These are phyloP conservation scores for Zaprionus taronus DNA, from an alignment of 1,140 invertebrate genomes.

Conservation along the genomic window DNA sequence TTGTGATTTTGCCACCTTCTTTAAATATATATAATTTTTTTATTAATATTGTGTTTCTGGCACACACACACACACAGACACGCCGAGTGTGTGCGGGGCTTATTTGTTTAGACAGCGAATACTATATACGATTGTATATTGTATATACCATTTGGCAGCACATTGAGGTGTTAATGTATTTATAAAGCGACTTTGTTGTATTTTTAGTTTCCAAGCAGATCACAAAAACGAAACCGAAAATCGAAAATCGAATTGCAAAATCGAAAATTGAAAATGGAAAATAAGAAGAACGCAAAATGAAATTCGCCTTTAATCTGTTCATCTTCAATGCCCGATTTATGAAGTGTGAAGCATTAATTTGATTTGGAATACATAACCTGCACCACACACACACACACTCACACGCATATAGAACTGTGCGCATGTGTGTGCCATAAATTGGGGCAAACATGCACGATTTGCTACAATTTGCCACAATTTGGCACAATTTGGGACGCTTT, in stretches of 20 bases:
- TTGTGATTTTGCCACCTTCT: slow-evolving; percentile 28
- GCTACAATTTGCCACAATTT: slow-evolving; percentile 57
- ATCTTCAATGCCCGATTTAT: slow-evolving; percentile 78
- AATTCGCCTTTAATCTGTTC: slow-evolving; percentile 74
- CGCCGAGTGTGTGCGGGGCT: slow-evolving; percentile 20
- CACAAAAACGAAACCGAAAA: slow-evolving; percentile 18
- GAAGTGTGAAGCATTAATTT: slow-evolving; percentile 80
- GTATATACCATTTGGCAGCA: slow-evolving; percentile 55
- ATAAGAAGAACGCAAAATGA: slow-evolving; percentile 17
- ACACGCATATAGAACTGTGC: not conserved
- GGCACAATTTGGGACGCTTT: slow-evolving; percentile 61
- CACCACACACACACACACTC: slow-evolving; percentile 10
- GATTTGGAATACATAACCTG: slow-evolving; percentile 45
- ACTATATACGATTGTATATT: slow-evolving; percentile 13
- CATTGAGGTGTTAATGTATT: slow-evolving; percentile 80
- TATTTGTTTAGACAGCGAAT: slow-evolving; percentile 29
- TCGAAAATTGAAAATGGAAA: slow-evolving; percentile 29
- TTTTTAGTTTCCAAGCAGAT: slow-evolving; percentile 56
- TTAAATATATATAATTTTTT: slow-evolving; percentile 30
- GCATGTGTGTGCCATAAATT: slow-evolving; percentile 59
- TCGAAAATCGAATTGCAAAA: slow-evolving; percentile 23
- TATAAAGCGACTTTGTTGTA: slow-evolving; percentile 77
- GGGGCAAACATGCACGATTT: slow-evolving; percentile 62
- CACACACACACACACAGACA: slow-evolving; percentile 1
- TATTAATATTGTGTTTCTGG: slow-evolving; percentile 27